Conservation (phyloP, 1,140 invertebrate species). For the Diachasma alloeum region DNA sequence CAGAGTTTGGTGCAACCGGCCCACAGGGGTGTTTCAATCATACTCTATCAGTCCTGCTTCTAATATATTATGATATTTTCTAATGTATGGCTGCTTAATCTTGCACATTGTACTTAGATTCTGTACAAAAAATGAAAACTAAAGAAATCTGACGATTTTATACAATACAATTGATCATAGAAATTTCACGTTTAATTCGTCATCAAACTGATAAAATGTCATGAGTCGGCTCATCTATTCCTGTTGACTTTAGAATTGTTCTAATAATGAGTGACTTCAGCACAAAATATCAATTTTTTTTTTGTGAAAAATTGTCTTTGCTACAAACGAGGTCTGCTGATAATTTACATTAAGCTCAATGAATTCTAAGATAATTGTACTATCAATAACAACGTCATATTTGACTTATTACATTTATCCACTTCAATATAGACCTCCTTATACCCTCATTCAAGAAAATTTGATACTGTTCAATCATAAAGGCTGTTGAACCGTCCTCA, state of each 20-base stretch:
- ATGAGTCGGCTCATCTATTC: neutral
- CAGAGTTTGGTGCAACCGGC: too few relatives aligned
- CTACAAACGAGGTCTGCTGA: neutral
- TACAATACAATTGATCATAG: slow-evolving; percentile 22
- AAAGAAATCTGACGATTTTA: neutral
- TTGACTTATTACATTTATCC: neutral
- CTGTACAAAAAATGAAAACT: slow-evolving; percentile 24
- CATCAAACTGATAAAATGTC: neutral
- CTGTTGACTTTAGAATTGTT: neutral
- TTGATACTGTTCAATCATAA: neutral
- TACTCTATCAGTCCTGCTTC: slow-evolving; percentile 36
- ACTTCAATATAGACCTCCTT: neutral
- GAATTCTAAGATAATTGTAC: neutral
- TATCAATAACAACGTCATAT: neutral
- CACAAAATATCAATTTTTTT: neutral
- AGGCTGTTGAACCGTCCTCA: neutral
- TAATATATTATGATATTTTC: slow-evolving; percentile 33
- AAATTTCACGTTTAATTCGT: neutral
- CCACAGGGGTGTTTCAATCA: neutral
- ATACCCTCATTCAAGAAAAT: neutral
- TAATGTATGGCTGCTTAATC: slow-evolving; percentile 33
- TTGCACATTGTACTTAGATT: slow-evolving; percentile 33
- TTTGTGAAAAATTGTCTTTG: neutral
- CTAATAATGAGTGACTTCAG: neutral
- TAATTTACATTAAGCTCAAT: neutral